Conservation (phyloP, 2,113 vertebrate species). For the Clarias gariepinus region DNA sequence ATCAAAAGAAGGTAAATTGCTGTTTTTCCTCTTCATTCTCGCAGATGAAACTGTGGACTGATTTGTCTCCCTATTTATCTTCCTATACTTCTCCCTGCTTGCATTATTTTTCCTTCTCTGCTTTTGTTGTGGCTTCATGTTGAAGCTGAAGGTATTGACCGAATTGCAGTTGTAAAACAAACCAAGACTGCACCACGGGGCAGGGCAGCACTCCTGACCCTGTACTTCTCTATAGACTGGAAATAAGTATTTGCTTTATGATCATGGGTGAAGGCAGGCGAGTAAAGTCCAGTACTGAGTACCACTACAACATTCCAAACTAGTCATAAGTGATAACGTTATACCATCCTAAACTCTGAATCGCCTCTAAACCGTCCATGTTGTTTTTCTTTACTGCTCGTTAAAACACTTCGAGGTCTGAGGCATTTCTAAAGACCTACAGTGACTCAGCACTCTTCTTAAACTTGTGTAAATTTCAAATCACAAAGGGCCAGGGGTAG, state of each 20-base stretch:
- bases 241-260: neutral
- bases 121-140: neutral
- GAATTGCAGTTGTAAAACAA: too few species aligned
- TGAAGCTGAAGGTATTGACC: neutral
- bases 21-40: neutral
- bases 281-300: neutral
- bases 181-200: neutral
- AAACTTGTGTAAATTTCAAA: too few species aligned
- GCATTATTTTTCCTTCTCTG: neutral
- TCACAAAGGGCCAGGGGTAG: too few species aligned
- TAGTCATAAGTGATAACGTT: too few species aligned
- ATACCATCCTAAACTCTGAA: too few species aligned
- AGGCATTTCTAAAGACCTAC: too few species aligned
- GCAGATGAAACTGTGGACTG: neutral
- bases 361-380: too few species aligned
- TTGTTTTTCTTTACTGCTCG: too few species aligned
- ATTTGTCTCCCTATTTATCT: neutral
- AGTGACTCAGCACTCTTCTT: too few species aligned
- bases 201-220: neutral
- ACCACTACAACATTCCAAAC: too few species aligned
- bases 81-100: neutral
- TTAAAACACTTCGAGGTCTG: too few species aligned
- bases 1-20: constrained; percentile 93
- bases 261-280: neutral
- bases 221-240: neutral